Evolutionary conservation across 2,113 vertebrate species (phyloP).

Genomic region (Embiotoca jacksoni): DNA sequence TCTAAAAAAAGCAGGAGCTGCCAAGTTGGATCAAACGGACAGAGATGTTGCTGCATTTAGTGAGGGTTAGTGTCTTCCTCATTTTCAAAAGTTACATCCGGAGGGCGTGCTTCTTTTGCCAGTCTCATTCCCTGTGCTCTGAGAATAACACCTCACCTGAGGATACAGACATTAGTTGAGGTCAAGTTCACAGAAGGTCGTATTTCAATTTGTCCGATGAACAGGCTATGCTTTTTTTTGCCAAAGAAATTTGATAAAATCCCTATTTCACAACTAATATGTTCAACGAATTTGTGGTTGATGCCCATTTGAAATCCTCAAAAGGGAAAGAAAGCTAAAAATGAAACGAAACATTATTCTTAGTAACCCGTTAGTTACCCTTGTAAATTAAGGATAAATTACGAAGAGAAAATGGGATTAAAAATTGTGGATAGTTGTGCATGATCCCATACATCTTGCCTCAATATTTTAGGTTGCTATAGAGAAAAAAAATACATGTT

Average conservation of each 20-base stretch:
- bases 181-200: not conserved
- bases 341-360: not conserved
- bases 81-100: not conserved
- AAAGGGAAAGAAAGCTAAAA: not conserved
- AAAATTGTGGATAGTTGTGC: no score
- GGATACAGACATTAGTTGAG: not conserved
- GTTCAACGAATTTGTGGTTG: not conserved
- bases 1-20: not conserved
- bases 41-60: not conserved
- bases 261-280: not conserved
- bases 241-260: no score
- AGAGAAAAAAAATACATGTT: no score
- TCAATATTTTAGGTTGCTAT: no score
- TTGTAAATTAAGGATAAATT: not conserved
- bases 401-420: not conserved
- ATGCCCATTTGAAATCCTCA: not conserved
- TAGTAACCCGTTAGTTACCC: not conserved
- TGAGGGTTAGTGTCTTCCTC: not conserved
- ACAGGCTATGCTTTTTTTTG: not conserved
- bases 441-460: no score
- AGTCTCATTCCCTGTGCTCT: not conserved
- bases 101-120: accelerated
- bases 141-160: conserved; percentile 10
- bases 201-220: not conserved
- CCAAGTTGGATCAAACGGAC: not conserved